Evolutionary conservation across 2,797 vertebrate genomes (phyloP), one percentile per base, ranked within the genome.

Genomic region (Ctenosaura bakeri): DNA sequence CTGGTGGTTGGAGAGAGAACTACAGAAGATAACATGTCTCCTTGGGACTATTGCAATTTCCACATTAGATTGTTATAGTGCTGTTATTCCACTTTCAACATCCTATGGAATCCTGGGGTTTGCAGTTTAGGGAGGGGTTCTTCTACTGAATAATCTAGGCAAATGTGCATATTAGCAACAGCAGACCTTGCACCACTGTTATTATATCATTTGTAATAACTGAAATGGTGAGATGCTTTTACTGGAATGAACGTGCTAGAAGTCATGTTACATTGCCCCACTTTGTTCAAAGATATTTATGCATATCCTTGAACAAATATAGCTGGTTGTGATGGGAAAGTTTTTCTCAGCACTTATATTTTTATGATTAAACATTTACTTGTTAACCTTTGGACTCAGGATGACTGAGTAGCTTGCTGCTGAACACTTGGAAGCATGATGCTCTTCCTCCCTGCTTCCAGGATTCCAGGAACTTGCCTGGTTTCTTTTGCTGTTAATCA

Each of bases 351-450:
- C 3, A 78, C 38, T 80, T 74, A n/a, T 1, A 81, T 69, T 92
- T 77, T 92, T 92, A 71, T 77, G 89, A 94, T 93, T 42, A 90
- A 90, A 82, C 42, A 29, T 93, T 94, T 92, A 92, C 46, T 71
- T 90, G 79, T 77, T 88, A 77, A 93, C 32, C 85, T 93, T 94
- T 92, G 86, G 74, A 91, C 77, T 94, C n/a, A 83, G 56, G 77
- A 86, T 89, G n/a, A 91, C 86, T 89, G 71, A 89, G 56, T 42
- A 22, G 62, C 84, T 22, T 88, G 85, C 42, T 38, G 35, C 46
- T 90, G 91, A 91, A 74, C 79, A 84, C 71, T 85, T 90, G 77
- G 50, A 81, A 89, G 50, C 86, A 62, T 42, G 87, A 16, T 35
- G 80, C 62, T 26, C 22, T 8, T 12, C 24, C 26, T 26, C 29